phyloP scores from a whole-genome alignment of 2,797 vertebrate genomes.

The Smutsia gigantea region DNA sequence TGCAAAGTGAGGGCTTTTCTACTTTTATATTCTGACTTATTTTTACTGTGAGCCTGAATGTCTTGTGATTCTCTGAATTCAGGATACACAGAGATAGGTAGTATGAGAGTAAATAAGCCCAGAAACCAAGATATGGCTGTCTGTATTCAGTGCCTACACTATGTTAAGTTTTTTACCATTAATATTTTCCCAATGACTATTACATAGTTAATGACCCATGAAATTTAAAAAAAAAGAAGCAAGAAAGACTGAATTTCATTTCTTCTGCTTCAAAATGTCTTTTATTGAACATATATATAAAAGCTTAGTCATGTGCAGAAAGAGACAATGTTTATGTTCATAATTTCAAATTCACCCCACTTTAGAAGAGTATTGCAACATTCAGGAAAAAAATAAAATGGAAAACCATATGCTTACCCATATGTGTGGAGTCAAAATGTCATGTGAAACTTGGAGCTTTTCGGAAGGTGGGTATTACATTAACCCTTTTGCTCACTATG shows the following conservation, averaged over 20 bases:
- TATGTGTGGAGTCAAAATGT: neutral
- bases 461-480: neutral
- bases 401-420: neutral
- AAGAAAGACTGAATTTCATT: neutral
- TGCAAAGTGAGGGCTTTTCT: neutral
- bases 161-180: neutral
- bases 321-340: neutral
- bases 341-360: slow-evolving; percentile 14
- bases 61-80: neutral
- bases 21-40: neutral
- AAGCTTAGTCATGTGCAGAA: neutral
- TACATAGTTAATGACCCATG: neutral
- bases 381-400: neutral
- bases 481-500: neutral
- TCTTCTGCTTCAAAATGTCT: neutral
- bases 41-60: neutral
- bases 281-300: neutral
- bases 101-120: neutral
- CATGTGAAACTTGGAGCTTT: neutral
- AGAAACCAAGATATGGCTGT: neutral
- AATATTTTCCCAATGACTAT: neutral
- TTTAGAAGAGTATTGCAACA: neutral
- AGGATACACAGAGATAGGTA: neutral
- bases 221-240: neutral
- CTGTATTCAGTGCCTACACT: neutral